Percentiles rank a stretch among this genome's conserved stretches.
phyloP scores from a whole-genome alignment of 2,113 vertebrate species.

The Drymodes brunneopygia region DNA sequence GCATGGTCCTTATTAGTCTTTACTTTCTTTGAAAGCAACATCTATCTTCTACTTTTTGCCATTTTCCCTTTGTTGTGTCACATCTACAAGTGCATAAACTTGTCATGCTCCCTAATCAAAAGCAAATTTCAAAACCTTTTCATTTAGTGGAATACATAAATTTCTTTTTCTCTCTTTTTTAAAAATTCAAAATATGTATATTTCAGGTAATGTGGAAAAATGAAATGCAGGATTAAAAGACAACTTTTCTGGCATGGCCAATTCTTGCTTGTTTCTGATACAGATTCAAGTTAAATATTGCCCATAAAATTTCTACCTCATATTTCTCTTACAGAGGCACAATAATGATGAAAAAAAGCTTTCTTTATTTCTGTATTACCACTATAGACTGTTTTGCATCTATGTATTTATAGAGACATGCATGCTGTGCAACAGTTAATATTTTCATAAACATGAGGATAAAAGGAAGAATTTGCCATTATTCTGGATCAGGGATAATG shows the following conservation, averaged over 20 bases:
- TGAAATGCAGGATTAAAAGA: not conserved
- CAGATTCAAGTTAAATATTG: not conserved
- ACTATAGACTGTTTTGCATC: not conserved
- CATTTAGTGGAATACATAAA: not conserved
- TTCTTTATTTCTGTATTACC: not conserved
- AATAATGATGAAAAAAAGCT: not conserved
- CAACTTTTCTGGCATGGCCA: not conserved
- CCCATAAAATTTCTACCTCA: not conserved
- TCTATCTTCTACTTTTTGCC: not conserved
- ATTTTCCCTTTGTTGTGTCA: conserved; percentile 10
- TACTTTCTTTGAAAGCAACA: not conserved
- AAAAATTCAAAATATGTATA: not conserved
- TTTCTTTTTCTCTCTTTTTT: not conserved
- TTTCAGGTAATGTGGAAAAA: not conserved
- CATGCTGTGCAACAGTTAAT: not conserved
- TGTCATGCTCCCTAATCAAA: not conserved
- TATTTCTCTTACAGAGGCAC: not conserved
- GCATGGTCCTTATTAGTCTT: not conserved
- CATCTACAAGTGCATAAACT: not conserved
- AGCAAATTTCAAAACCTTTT: not conserved
- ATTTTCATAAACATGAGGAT: not conserved
- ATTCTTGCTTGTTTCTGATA: not conserved
- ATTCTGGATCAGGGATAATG: not conserved
- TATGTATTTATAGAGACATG: not conserved
- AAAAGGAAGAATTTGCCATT: not conserved